Evolutionary conservation across 1,140 invertebrate genomes (phyloP).

Genomic region (Cataglyphis hispanica): DNA sequence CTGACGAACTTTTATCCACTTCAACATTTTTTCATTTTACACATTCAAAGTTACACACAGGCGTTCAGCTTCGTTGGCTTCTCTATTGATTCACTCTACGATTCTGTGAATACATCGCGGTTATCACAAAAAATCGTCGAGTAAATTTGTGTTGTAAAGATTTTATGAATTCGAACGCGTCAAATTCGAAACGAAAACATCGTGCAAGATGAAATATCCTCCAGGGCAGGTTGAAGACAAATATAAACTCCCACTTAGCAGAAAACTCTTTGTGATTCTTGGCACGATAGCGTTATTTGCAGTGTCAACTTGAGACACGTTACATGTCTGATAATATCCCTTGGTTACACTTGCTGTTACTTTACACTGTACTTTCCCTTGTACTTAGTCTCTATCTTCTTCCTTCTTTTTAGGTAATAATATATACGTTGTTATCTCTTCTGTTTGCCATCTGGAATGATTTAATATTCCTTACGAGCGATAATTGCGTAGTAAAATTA

Average conservation of each 20-base stretch:
- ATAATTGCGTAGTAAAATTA: not conserved
- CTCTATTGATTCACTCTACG: too few relatives aligned
- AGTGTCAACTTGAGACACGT: constrained; percentile 55
- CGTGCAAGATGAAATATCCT: constrained; percentile 10
- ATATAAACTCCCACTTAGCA: constrained; percentile 43
- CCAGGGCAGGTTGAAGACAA: constrained; percentile 33
- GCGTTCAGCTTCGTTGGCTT: not conserved
- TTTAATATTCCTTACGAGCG: not conserved
- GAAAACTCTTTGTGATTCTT: constrained; percentile 20
- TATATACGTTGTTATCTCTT: not conserved
- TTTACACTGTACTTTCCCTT: not conserved
- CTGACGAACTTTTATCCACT: constrained; percentile 85
- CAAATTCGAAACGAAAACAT: constrained; percentile 34
- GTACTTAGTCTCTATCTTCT: not conserved
- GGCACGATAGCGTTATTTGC: constrained; percentile 53
- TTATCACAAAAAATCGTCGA: not conserved
- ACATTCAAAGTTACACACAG: not conserved
- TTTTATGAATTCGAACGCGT: not conserved
- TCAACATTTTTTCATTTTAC: constrained; percentile 79
- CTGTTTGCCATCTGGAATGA: not conserved
- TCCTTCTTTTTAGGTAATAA: constrained; percentile 10
- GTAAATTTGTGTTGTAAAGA: not conserved
- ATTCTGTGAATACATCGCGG: not conserved
- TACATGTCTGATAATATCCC: constrained; percentile 32
- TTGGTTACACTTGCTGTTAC: constrained; percentile 46